Conservation (phyloP, 2,113 vertebrate species). For the Pygoscelis antarcticus region DNA sequence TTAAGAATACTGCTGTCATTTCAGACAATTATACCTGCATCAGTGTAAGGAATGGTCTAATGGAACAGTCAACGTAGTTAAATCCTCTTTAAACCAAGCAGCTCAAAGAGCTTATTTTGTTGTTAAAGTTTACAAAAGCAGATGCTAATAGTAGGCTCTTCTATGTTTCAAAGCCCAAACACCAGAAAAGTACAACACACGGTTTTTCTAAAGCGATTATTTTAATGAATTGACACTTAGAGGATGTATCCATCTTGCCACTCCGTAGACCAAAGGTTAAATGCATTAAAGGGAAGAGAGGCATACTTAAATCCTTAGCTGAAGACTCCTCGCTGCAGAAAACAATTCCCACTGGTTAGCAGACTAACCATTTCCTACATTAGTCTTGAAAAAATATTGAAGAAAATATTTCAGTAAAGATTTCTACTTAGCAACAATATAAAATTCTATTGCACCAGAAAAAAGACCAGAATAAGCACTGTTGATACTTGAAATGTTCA, state of each 20-base stretch:
- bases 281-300: background rate
- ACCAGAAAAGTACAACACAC: background rate
- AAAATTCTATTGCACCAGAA: background rate
- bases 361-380: background rate
- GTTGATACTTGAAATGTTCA: background rate
- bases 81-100: background rate
- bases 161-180: background rate
- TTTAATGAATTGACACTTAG: background rate
- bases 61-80: background rate
- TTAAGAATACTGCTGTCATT: background rate
- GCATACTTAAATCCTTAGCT: background rate
- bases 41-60: background rate
- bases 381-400: slow-evolving; percentile 29
- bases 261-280: background rate
- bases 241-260: background rate
- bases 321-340: background rate
- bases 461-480: background rate
- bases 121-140: background rate
- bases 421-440: slow-evolving; percentile 18
- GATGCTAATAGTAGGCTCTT: background rate
- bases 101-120: background rate
- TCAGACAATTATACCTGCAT: background rate
- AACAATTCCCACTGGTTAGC: background rate
- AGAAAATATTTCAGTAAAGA: slow-evolving; percentile 4
- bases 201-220: background rate